phyloP scores from a whole-genome alignment of 2,113 vertebrate genomes.

The Heloderma charlesbogerti region DNA sequence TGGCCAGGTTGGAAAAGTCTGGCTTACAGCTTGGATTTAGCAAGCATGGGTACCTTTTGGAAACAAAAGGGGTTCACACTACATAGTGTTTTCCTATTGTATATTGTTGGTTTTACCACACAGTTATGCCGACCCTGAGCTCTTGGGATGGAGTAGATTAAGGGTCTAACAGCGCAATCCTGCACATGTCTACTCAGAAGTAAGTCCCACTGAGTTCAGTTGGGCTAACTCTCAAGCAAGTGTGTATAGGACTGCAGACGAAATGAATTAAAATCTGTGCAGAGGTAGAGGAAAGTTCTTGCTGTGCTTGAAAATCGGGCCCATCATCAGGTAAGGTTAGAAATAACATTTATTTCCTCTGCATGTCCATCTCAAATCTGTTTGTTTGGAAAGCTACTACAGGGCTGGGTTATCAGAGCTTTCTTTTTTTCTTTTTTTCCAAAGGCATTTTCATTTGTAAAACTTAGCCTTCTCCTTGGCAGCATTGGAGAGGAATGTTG shows the following conservation, averaged over 20 bases:
- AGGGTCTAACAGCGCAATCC: background rate
- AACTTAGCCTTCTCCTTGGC: slow-evolving; percentile 77
- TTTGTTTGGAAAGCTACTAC: slow-evolving; percentile 67
- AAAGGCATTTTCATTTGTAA: slow-evolving; percentile 78
- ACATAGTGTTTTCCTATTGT: background rate
- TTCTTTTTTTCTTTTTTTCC: slow-evolving; percentile 60
- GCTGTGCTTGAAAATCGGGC: background rate
- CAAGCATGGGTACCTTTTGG: background rate
- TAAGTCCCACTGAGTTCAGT: too few species aligned
- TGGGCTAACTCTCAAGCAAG: too few species aligned
- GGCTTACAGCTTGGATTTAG: background rate
- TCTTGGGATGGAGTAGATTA: background rate
- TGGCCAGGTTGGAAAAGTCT: background rate
- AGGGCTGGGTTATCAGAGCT: slow-evolving; percentile 63
- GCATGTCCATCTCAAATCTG: slow-evolving; percentile 22
- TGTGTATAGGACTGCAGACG: too few species aligned
- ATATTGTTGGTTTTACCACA: background rate
- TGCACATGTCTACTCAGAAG: too few species aligned
- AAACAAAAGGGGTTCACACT: background rate
- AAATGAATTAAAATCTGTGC: background rate
- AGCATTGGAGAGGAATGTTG: slow-evolving; percentile 78
- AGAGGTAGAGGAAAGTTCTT: background rate
- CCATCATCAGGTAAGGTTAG: slow-evolving; percentile 42
- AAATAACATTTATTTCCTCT: slow-evolving; percentile 58
- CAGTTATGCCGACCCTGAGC: background rate